Evolutionary conservation across 2,888 invertebrate species (phyloP).

Genomic region (Chloroclystis v-ata): DNA sequence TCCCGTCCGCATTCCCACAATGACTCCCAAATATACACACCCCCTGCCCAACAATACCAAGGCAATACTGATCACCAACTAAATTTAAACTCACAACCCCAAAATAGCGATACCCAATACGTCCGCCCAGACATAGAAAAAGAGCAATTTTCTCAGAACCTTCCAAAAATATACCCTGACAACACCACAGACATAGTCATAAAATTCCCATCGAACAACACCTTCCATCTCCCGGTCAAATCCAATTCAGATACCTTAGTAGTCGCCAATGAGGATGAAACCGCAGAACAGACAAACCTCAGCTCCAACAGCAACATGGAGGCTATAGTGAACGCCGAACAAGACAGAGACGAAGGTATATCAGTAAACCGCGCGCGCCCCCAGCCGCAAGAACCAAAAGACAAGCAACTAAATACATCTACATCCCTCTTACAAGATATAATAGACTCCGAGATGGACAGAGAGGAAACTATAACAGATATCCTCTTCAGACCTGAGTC

Average conservation of each 20-base stretch:
- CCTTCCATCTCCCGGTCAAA: constrained; percentile 61
- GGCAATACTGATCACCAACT: constrained; percentile 15
- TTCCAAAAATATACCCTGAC: constrained; percentile 1
- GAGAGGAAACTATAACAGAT: constrained; percentile 69
- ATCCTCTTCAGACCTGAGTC: constrained; percentile 60
- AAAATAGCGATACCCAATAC: constrained; percentile 10
- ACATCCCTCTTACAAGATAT: constrained; percentile 66
- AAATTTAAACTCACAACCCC: constrained; percentile 48
- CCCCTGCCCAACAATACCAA: constrained; percentile 12
- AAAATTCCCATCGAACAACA: constrained; percentile 53
- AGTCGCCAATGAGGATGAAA: constrained; percentile 54
- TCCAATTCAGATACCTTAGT: constrained; percentile 64
- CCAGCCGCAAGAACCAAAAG: constrained; percentile 43
- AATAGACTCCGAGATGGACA: constrained; percentile 68
- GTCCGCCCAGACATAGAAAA: too few species aligned
- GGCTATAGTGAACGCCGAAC: constrained; percentile 61
- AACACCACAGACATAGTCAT: constrained; percentile 43
- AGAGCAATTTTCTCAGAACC: too few species aligned
- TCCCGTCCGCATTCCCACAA: constrained; percentile 56
- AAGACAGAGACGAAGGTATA: constrained; percentile 59
- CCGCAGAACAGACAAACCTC: constrained; percentile 51
- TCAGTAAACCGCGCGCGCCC: constrained; percentile 50
- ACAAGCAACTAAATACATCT: constrained; percentile 66
- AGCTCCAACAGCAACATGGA: constrained; percentile 59
- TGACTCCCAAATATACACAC: constrained; percentile 6